Conservation (phyloP, 2,113 vertebrate genomes). For the Grallaria varia region DNA sequence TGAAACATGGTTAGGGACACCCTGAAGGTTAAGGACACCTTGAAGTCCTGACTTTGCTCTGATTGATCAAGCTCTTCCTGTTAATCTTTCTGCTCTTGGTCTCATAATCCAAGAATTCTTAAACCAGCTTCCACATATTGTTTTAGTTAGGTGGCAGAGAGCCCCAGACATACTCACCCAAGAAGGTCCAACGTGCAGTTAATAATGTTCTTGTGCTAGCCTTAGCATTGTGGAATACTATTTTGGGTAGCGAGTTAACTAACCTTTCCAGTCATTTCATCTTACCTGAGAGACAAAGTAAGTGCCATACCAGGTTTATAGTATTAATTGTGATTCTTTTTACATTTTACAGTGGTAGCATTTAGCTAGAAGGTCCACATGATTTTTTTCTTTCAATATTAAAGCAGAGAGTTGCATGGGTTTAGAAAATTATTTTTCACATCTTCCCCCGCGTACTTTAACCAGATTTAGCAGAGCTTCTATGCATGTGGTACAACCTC, state of each 20-base stretch:
- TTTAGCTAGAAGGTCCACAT: neutral
- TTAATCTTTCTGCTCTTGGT: neutral
- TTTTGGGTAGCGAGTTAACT: neutral
- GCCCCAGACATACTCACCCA: neutral
- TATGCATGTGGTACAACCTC: conserved; percentile 21
- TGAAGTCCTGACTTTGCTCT: neutral
- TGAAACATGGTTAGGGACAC: neutral
- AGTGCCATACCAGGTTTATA: neutral
- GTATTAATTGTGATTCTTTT: neutral
- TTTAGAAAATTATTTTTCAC: conserved; percentile 18
- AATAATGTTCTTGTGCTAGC: neutral
- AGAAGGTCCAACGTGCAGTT: neutral
- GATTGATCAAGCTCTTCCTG: neutral
- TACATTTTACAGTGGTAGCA: neutral
- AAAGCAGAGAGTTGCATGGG: neutral
- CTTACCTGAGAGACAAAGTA: neutral
- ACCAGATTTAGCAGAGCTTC: neutral
- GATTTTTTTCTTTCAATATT: neutral
- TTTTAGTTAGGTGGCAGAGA: neutral
- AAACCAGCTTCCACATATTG: neutral
- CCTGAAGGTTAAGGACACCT: neutral
- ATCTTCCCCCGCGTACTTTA: conserved; percentile 1
- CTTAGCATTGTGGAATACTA: neutral
- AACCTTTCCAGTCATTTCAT: neutral
- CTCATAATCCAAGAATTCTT: neutral